Base-by-base conservation (phyloP, 2,113 vertebrate species). In the Petrocephalus zakoni region DNA sequence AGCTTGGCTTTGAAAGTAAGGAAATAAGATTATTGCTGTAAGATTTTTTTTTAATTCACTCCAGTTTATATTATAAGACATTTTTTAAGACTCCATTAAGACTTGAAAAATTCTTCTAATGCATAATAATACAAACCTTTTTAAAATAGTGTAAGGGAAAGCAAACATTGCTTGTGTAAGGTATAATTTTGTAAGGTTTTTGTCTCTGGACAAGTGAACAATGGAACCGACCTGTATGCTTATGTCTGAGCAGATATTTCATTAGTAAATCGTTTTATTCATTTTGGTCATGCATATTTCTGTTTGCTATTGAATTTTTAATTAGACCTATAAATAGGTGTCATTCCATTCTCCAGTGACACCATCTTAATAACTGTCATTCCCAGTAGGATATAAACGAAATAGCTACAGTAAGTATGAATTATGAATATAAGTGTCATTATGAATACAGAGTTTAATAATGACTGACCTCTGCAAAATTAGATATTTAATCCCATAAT, bases 11-110 rank as follows among this genome's bases (percentile, higher is more conserved):
- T 78, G 72, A 78, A 78, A 78, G 34, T 37, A 37, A 78, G 29
- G 29, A 78, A 17, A 51, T 49, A 13, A 68, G n/a, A n/a, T 84
- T 84, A 49, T 51, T 25, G 94, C 96, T 94, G 94, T 96, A 95
- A 95, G 95, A 96, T 96, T 95, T 96, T 96, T 13, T 68, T 68
- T 95, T 19, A 78, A 78, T 78, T 42, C 72, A 42, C 15, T 37
- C 1, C 11, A 37, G 34, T 37, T 34, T 75, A 34, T 37, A 37
- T 37, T 75, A 19, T 42, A 37, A 13, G 64, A 42, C 34, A 42
- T 15, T 61, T 7, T 34, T 72, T 42, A 19, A 42, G 72, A 42
- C 13, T 78, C 34, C 29, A 37, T 42, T 78, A 78, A 78, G 15
- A 78, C 72, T 61, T 17, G 17, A 17, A 55, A 15, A 17, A 17